Percentiles rank a stretch among this genome's conserved stretches.
These are phyloP conservation scores for Ophonus ardosiacus DNA, from an alignment of 2,888 invertebrate genomes.

Conservation along the genomic window DNA sequence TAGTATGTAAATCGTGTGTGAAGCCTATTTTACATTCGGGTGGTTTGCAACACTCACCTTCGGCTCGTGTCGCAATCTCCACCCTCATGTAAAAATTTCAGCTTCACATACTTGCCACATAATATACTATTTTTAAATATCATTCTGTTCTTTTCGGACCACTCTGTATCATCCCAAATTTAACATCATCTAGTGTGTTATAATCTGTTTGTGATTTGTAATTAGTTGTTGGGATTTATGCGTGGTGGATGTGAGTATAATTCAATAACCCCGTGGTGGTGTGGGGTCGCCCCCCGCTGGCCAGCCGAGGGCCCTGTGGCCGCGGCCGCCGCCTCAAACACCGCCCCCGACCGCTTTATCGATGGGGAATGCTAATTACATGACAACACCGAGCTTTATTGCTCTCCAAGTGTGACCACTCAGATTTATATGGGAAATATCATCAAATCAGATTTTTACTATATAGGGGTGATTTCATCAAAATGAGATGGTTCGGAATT, in stretches of 20 bases:
- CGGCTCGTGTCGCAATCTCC: too few species aligned
- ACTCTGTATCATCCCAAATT: background rate
- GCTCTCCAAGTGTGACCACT: constrained; percentile 66
- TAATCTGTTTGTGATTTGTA: constrained; percentile 22
- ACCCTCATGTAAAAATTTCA: too few species aligned
- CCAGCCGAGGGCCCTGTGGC: constrained; percentile 26
- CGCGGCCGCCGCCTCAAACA: constrained; percentile 74
- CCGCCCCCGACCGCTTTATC: constrained; percentile 73
- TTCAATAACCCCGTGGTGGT: constrained; percentile 55
- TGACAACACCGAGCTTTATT: constrained; percentile 75
- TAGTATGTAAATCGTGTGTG: too few species aligned
- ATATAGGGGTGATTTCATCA: background rate
- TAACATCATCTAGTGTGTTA: too few species aligned
- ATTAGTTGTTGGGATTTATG: constrained; percentile 11
- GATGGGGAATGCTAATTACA: constrained; percentile 75
- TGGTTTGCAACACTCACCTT: too few species aligned
- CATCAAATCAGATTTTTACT: constrained; percentile 1
- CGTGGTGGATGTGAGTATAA: constrained; percentile 26
- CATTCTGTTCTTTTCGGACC: too few species aligned
- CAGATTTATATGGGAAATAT: constrained; percentile 1
- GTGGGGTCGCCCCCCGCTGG: constrained; percentile 59
- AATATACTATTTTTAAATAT: too few species aligned
- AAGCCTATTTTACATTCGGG: too few species aligned
- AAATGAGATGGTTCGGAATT: too few species aligned
- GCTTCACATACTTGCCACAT: too few species aligned